phyloP scores from a whole-genome alignment of 92 coral and sea anemone species.

The Virgularia gustaviana region DNA sequence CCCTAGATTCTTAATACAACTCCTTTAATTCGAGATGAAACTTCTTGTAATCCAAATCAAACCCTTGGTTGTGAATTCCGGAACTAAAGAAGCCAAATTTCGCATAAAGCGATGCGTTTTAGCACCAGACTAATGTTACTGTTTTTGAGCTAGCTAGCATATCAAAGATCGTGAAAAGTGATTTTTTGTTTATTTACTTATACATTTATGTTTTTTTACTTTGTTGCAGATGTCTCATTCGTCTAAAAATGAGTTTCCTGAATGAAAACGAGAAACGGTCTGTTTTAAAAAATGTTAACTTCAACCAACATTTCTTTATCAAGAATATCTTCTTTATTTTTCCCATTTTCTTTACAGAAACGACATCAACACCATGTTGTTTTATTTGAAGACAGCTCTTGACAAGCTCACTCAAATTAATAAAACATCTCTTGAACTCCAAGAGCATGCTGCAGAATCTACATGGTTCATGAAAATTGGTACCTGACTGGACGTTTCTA shows the following conservation, averaged over 20 bases:
- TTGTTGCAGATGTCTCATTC: conserved; percentile 63
- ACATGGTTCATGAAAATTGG: conserved; percentile 99
- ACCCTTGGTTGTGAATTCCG: too few relatives aligned
- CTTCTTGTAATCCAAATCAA: too few relatives aligned
- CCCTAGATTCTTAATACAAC: too few relatives aligned
- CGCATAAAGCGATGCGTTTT: too few relatives aligned
- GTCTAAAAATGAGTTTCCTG: conserved; percentile 54
- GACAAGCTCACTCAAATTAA: conserved; percentile 17
- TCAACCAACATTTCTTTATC: too few relatives aligned
- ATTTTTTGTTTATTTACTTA: too few relatives aligned
- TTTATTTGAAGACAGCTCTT: conserved; percentile 76
- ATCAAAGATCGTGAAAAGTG: too few relatives aligned
- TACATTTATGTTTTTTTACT: too few relatives aligned
- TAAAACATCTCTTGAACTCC: background rate
- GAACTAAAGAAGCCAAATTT: background rate
- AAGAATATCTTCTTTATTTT: too few relatives aligned
- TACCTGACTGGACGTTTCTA: conserved; percentile 4
- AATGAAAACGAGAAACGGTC: conserved; percentile 56
- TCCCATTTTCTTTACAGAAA: conserved; percentile 50
- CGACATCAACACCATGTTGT: conserved; percentile 60
- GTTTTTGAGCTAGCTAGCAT: too few relatives aligned
- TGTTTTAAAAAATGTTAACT: background rate
- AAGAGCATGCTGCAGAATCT: conserved; percentile 54
- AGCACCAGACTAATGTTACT: too few relatives aligned
- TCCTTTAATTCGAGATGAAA: too few relatives aligned